Conservation (phyloP, 1,140 invertebrate genomes). For the Kradibia gibbosae region DNA sequence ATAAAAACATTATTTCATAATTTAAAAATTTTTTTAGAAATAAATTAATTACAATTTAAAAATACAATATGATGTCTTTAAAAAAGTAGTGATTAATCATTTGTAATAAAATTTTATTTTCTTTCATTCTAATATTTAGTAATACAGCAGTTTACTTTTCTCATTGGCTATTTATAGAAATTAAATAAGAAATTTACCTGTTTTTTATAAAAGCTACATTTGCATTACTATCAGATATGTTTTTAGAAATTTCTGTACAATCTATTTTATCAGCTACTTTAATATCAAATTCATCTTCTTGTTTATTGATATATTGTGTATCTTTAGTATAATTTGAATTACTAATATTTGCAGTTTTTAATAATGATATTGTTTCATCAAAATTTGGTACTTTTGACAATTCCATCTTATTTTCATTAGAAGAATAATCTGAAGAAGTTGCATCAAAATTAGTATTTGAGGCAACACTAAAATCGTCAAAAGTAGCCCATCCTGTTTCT, state of each 20-base stretch:
- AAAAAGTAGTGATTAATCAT: neutral
- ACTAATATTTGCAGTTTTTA: slow-evolving; percentile 27
- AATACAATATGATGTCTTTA: too few relatives aligned
- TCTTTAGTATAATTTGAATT: slow-evolving; percentile 20
- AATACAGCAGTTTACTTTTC: neutral
- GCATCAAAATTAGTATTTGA: slow-evolving; percentile 55
- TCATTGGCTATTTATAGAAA: neutral
- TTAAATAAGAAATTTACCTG: slow-evolving; percentile 53
- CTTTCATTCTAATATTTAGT: neutral
- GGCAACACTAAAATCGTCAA: slow-evolving; percentile 64
- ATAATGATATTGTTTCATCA: slow-evolving; percentile 36
- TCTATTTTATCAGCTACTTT: slow-evolving; percentile 36
- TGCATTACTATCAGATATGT: slow-evolving; percentile 55
- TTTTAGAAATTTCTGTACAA: slow-evolving; percentile 50
- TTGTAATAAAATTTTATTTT: neutral
- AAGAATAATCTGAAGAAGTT: slow-evolving; percentile 39
- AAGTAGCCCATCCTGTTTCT: slow-evolving; percentile 67
- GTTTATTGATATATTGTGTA: slow-evolving; percentile 19
- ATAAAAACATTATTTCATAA: too few relatives aligned
- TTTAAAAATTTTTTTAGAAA: too few relatives aligned
- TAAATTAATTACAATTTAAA: too few relatives aligned
- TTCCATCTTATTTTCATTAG: slow-evolving; percentile 43
- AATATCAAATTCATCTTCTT: slow-evolving; percentile 32
- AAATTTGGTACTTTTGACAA: slow-evolving; percentile 1
- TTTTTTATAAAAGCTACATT: slow-evolving; percentile 51